Conservation (phyloP, 2,888 invertebrate species). For the Steromphala cineraria region DNA sequence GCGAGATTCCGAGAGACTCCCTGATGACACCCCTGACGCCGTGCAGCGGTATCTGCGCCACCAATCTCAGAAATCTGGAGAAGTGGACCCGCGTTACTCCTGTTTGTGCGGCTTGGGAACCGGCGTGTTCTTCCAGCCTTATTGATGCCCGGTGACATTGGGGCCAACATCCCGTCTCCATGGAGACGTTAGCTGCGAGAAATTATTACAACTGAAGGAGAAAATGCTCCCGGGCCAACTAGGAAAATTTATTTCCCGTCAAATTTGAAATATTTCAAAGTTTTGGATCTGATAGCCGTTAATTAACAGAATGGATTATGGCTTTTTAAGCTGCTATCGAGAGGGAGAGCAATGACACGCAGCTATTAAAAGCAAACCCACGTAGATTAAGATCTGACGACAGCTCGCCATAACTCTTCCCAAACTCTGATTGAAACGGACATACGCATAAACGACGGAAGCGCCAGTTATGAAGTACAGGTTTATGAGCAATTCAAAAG, state of each 20-base stretch:
- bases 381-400: too few relatives aligned
- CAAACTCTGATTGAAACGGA: too few relatives aligned
- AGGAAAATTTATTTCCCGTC: not conserved
- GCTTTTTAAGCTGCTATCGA: not conserved
- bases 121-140: not conserved
- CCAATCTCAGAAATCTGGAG: not conserved
- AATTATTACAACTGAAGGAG: not conserved
- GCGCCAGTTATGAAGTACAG: too few relatives aligned
- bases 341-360: too few relatives aligned
- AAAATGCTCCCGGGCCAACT: not conserved
- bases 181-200: not conserved
- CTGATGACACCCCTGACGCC: too few relatives aligned
- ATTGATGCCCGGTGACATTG: not conserved
- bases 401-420: too few relatives aligned
- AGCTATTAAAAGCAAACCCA: too few relatives aligned
- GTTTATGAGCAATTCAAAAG: too few relatives aligned
- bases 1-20: too few relatives aligned
- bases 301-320: not conserved
- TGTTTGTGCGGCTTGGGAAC: not conserved
- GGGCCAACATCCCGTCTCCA: not conserved
- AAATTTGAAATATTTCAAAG: constrained; percentile 1
- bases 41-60: too few relatives aligned
- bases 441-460: too few relatives aligned
- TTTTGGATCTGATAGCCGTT: not conserved
- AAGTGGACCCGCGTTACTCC: not conserved